These are phyloP conservation scores for Pterocles burchelli DNA, from an alignment of 2,113 vertebrate species.

Conservation along the genomic window DNA sequence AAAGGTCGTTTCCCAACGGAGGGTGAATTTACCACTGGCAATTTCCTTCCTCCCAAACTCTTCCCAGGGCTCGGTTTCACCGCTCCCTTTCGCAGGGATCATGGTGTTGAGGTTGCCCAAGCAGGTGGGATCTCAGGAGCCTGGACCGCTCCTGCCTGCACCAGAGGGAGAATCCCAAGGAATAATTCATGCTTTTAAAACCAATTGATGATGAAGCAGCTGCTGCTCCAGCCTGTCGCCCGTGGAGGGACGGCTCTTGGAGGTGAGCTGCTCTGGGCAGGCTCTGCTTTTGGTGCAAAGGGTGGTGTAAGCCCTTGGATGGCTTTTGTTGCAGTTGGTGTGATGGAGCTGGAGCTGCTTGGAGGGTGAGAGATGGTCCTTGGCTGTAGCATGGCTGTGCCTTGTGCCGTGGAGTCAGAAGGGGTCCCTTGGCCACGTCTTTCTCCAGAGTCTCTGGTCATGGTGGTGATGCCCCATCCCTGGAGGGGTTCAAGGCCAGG, in stretches of 20 bases:
- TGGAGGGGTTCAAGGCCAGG: too few relatives aligned
- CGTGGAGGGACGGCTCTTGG: rapidly evolving
- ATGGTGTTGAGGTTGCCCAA: rapidly evolving
- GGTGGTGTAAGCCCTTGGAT: background rate
- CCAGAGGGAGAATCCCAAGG: background rate
- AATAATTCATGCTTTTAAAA: background rate
- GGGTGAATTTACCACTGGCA: background rate
- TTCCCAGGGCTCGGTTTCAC: rapidly evolving
- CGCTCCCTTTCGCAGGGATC: rapidly evolving
- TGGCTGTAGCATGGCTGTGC: background rate
- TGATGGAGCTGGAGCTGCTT: background rate
- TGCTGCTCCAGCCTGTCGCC: background rate
- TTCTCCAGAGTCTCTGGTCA: background rate
- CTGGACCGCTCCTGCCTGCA: rapidly evolving
- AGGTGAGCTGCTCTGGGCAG: background rate
- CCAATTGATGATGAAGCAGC: rapidly evolving
- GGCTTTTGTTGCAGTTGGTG: background rate
- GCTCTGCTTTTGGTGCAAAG: background rate
- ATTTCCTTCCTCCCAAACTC: background rate
- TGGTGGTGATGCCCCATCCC: background rate
- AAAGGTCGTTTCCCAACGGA: background rate
- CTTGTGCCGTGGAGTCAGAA: too few relatives aligned
- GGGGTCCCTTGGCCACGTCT: background rate
- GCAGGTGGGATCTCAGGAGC: background rate
- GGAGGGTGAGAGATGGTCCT: background rate